phyloP scores from a whole-genome alignment of 2,888 invertebrate genomes.

The Norana najaformis region DNA sequence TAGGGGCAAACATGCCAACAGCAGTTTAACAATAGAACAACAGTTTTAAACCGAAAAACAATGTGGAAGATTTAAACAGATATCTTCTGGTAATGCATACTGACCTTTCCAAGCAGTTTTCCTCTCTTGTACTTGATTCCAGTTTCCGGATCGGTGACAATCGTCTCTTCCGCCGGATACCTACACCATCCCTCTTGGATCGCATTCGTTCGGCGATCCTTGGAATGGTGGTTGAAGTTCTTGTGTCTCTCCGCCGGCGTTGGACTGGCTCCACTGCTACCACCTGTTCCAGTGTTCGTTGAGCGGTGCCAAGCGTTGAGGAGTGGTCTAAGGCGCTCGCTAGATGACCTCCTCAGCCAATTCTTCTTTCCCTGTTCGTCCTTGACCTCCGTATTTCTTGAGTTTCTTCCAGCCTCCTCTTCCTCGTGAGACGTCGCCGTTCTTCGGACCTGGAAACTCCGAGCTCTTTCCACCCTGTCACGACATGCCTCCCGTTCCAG shows the following conservation, averaged over 20 bases:
- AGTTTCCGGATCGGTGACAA: slow-evolving; percentile 4
- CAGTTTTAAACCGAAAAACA: too few relatives aligned
- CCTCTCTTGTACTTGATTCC: slow-evolving; percentile 16
- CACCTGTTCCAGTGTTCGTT: neutral
- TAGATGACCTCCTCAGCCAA: neutral
- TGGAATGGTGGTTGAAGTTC: neutral
- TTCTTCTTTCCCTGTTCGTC: slow-evolving; percentile 14
- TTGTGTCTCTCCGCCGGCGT: neutral
- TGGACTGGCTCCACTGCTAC: neutral
- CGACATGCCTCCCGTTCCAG: slow-evolving; percentile 1
- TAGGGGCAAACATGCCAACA: too few relatives aligned
- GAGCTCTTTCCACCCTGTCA: neutral
- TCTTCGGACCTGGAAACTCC: slow-evolving; percentile 4
- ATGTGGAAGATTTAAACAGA: too few relatives aligned
- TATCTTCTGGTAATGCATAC: too few relatives aligned
- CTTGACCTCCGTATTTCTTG: neutral
- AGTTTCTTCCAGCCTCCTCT: neutral
- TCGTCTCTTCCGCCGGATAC: neutral
- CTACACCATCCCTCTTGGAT: neutral
- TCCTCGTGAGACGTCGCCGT: slow-evolving; percentile 5
- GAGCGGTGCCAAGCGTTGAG: neutral
- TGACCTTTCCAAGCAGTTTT: slow-evolving; percentile 10
- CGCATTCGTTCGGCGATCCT: neutral
- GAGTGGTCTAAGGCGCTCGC: neutral
- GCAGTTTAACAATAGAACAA: too few relatives aligned